Base-by-base conservation (phyloP, 1,140 invertebrate genomes). In the Rhynchophorus ferrugineus region DNA sequence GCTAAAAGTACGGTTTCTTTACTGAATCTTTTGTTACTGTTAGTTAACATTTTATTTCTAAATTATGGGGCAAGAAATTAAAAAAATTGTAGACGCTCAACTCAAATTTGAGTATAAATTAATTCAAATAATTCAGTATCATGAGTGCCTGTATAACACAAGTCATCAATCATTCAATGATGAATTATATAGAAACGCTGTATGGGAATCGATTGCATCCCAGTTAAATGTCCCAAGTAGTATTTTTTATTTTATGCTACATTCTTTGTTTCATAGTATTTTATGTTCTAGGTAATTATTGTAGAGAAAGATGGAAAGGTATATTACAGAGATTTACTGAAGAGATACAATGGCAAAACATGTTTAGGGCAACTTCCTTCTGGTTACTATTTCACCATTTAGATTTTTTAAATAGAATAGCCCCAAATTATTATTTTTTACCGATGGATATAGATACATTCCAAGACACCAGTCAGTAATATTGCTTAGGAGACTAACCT, bases 41-140 rank as follows among this genome's bases (percentile, higher is more conserved):
- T n/a, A n/a, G n/a, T n/a, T n/a, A n/a, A n/a, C n/a, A n/a, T n/a
- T n/a, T n/a, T n/a, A n/a, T n/a, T n/a, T n/a, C n/a, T 8, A 14
- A n/a, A 49, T 38, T 18, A 49, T 49, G 47, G 47, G 47, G 29
- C 36, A 38, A 11, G 13, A 21, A 13, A 3, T 49, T 9, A 13
- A 22, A 17, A 41, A 24, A 41, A 29, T 22, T 41, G 47, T 49
- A 9, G 47, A 49, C 41, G 6, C 36, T 7, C 20, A 49, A 22
- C 13, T 49, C 14, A 49, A 49, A 49, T 41, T 49, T 29, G 47
- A 49, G 39, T 33, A 38, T 24, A 41, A 49, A 41, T 49, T 49
- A 36, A 36, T 33, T 1, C 17, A 17, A 20, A 13, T 29, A n/a
- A 38, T 49, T 3, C 39, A 49, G 34, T 18, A 49, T 0, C 8